Conservation (phyloP, 1,140 invertebrate species). For the Schmidtea mediterranea region DNA sequence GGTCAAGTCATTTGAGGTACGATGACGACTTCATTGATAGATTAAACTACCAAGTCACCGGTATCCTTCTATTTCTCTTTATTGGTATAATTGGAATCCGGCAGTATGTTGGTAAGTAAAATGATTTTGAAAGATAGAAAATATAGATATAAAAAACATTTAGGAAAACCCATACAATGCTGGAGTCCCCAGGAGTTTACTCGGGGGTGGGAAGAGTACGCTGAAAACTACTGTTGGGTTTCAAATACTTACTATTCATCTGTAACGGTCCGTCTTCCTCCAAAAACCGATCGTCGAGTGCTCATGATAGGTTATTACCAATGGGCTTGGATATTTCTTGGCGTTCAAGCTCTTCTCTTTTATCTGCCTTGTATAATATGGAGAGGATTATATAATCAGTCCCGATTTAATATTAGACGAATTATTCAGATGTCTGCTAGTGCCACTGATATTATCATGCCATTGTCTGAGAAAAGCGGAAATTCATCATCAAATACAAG, state of each 20-base stretch:
- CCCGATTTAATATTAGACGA: too few relatives aligned
- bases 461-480: too few relatives aligned
- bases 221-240: conserved; percentile 8
- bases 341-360: conserved; percentile 3
- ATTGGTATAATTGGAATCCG: conserved; percentile 5
- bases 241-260: conserved; percentile 1
- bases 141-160: too few relatives aligned
- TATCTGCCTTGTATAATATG: conserved; percentile 33
- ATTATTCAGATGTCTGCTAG: too few relatives aligned
- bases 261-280: neutral
- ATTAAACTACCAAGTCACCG: conserved; percentile 3
- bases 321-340: neutral
- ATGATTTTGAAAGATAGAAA: neutral
- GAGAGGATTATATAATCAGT: conserved; percentile 8
- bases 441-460: too few relatives aligned
- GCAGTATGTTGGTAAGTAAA: conserved; percentile 1
- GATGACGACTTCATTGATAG: conserved; percentile 3
- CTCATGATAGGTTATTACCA: conserved; percentile 11
- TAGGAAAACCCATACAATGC: conserved; percentile 9
- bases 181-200: conserved; percentile 11
- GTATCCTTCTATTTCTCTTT: neutral
- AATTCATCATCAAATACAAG: too few relatives aligned
- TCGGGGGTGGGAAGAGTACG: conserved; percentile 9
- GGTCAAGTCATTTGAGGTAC: neutral
- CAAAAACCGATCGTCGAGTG: conserved; percentile 5